Percentiles rank a stretch among this genome's conserved stretches.
These are phyloP conservation scores for Conus ventricosus DNA, from an alignment of 1,140 invertebrate genomes.

Conservation along the genomic window DNA sequence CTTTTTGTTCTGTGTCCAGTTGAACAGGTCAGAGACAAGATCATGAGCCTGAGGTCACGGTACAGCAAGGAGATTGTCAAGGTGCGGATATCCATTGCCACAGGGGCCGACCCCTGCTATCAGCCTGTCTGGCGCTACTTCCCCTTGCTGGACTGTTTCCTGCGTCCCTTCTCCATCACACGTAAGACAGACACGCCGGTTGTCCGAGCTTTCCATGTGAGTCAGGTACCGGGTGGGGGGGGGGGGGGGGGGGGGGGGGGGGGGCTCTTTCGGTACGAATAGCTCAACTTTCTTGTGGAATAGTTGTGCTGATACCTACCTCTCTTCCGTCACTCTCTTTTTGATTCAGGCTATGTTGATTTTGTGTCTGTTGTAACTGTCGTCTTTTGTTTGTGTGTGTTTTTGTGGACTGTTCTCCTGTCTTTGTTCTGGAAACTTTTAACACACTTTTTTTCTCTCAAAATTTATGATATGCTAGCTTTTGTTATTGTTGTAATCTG, in stretches of 20 bases:
- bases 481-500: no score
- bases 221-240: background rate
- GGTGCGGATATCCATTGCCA: conserved; percentile 26
- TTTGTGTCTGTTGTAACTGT: no score
- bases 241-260: no score
- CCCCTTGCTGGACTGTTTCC: conserved; percentile 28
- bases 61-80: conserved; percentile 37
- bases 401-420: no score
- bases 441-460: no score
- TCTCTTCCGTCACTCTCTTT: no score
- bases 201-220: conserved; percentile 26
- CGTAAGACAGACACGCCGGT: conserved; percentile 22
- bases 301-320: no score
- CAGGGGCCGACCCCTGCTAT: conserved; percentile 4
- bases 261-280: background rate
- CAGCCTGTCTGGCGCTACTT: conserved; percentile 32
- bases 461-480: no score
- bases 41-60: conserved; percentile 28
- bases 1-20: background rate
- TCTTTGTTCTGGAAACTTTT: no score
- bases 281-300: no score
- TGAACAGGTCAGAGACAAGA: conserved; percentile 31
- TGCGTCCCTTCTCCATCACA: conserved; percentile 24
- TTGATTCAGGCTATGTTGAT: no score
- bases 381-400: no score